phyloP scores from a whole-genome alignment of 2,797 vertebrate species.

The Paguma larvata region DNA sequence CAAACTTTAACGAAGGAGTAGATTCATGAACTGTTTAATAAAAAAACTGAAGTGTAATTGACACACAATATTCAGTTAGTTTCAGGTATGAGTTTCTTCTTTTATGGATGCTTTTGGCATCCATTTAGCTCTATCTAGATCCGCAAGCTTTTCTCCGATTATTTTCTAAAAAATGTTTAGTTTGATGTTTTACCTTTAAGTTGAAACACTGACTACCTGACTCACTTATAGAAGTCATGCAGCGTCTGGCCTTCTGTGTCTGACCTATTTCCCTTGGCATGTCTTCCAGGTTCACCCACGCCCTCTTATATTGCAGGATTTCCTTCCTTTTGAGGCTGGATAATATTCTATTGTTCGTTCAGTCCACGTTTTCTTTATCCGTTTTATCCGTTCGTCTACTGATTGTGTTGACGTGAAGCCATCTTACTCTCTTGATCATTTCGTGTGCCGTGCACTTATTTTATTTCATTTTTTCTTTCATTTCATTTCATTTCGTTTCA shows the following conservation, averaged over 20 bases:
- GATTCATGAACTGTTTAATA: not conserved
- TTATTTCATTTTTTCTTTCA: too few relatives aligned
- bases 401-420: too few relatives aligned
- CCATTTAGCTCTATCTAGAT: too few relatives aligned
- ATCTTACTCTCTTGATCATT: not conserved
- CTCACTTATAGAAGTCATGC: too few relatives aligned
- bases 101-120: not conserved
- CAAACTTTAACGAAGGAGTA: not conserved
- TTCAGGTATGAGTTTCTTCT: not conserved
- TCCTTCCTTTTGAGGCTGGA: not conserved
- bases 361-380: not conserved
- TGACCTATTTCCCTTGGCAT: too few relatives aligned
- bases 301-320: not conserved
- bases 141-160: not conserved
- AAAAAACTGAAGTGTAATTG: not conserved
- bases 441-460: not conserved
- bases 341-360: too few relatives aligned
- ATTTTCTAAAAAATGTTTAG: too few relatives aligned
- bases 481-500: too few relatives aligned
- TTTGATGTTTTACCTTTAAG: not conserved
- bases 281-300: not conserved
- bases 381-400: not conserved
- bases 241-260: too few relatives aligned
- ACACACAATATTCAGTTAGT: not conserved
- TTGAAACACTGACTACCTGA: too few relatives aligned